These are phyloP conservation scores for Columba livia DNA, from an alignment of 2,113 vertebrate genomes.

Conservation along the genomic window DNA sequence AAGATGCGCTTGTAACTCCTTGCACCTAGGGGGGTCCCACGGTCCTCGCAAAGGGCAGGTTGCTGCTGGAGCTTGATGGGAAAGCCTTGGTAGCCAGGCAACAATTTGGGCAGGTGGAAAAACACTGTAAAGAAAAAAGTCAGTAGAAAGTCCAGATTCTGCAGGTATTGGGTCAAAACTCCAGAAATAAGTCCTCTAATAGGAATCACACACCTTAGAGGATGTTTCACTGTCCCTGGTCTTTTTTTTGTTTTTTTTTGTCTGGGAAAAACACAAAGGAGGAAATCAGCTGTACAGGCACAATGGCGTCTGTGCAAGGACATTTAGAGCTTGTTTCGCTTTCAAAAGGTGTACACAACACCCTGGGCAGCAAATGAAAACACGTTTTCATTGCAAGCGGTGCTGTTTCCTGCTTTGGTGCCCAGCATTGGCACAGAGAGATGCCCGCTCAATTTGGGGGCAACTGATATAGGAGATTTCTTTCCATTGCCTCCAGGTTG, in stretches of 20 bases:
- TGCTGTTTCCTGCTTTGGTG: neutral
- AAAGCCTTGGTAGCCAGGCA: neutral
- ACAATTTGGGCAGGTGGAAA: neutral
- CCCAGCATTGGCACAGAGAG: neutral
- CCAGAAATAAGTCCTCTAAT: neutral
- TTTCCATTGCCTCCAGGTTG: neutral
- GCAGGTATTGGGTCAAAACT: neutral
- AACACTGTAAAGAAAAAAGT: fast-evolving
- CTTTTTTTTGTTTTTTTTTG: neutral
- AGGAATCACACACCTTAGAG: neutral
- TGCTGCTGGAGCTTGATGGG: neutral
- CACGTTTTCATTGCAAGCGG: neutral
- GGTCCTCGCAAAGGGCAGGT: neutral
- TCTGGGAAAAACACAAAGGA: neutral
- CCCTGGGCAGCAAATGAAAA: neutral
- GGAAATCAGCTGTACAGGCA: neutral
- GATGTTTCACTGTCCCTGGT: neutral
- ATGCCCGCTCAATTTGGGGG: neutral
- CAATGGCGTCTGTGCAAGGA: neutral
- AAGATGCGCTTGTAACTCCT: neutral
- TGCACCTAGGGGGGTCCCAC: neutral
- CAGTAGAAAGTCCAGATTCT: neutral
- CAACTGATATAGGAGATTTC: neutral
- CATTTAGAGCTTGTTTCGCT: neutral
- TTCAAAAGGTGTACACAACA: neutral